Base-by-base conservation (phyloP, 2,113 vertebrate species). In the Corynorhinus townsendii region DNA sequence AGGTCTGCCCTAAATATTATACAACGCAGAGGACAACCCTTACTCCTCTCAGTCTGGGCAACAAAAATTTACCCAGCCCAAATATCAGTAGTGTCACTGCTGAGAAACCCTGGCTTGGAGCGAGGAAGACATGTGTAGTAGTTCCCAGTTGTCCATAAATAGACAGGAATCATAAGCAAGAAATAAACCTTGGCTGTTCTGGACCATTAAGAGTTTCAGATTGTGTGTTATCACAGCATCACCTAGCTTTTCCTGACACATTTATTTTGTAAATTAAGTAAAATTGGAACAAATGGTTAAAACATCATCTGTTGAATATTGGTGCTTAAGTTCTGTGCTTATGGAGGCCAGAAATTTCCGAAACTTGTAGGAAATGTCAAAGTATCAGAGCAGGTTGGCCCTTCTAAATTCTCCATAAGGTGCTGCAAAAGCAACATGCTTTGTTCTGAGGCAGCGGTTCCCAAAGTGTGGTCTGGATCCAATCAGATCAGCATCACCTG, bases 181-280 rank as follows among this genome's bases (percentile, higher is more conserved):
- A 95, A 95, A 88, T 47, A 71, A 88, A 71, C 19, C n/a, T 90
- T 71, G 54, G 40, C 2, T 82, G 11, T 62, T 72, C 69, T 1
- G 17, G 35, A 64, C 22, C 40, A 87, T 72, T 85, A 38, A 47
- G 30, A 87, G 22, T 54, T 54, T 91, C 8, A 86, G 69, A 47
- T 66, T 89, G 33, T 15, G 9, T n/a, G 33, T 76, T 81, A 86
- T 45, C 89, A 91, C 20, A 86, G 17, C 28, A 75, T 4, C 86
- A 69, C 12, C 66, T 66, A 35, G 20, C 54, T 96, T 96, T 81
- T 62, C 38, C 43, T 30, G 77, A 92, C 11, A 77, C 4, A 59
- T 82, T 91, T 90, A 81, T 88, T 92, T 96, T 90, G 75, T 33
- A 93, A 85, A 80, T 76, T 64, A 30, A 96, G 35, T 82, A 40